phyloP scores from a whole-genome alignment of 2,888 invertebrate genomes.

The Diogma glabrata region DNA sequence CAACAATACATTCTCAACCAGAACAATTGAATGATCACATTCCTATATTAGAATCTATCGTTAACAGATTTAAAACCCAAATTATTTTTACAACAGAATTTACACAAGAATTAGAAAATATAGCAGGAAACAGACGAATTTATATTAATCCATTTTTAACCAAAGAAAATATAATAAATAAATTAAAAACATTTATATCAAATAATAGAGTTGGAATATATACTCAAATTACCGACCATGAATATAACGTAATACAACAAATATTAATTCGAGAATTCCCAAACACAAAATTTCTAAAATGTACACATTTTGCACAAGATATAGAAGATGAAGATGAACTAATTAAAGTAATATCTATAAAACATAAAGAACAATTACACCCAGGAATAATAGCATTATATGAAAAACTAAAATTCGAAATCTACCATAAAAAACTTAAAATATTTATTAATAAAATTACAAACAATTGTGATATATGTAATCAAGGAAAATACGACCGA shows the following conservation, averaged over 20 bases:
- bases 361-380: slow-evolving; percentile 1
- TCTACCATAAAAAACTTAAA: background rate
- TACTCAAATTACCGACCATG: slow-evolving; percentile 11
- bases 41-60: slow-evolving; percentile 16
- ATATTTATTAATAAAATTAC: background rate
- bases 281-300: background rate
- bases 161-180: background rate
- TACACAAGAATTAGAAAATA: slow-evolving; percentile 14
- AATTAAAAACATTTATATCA: slow-evolving; percentile 10
- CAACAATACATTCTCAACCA: slow-evolving; percentile 16
- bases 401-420: background rate
- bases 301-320: background rate
- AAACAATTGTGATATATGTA: slow-evolving; percentile 1
- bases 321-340: background rate
- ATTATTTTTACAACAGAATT: slow-evolving; percentile 15
- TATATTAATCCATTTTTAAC: slow-evolving; percentile 6
- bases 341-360: background rate
- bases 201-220: slow-evolving; percentile 10
- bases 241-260: slow-evolving; percentile 10
- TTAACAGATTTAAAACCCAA: slow-evolving; percentile 11
- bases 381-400: slow-evolving; percentile 2
- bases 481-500: background rate
- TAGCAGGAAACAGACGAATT: slow-evolving; percentile 12
- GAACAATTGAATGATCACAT: slow-evolving; percentile 17
- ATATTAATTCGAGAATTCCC: background rate